Conservation (phyloP, 2,113 vertebrate species). For the Cervus canadensis region DNA sequence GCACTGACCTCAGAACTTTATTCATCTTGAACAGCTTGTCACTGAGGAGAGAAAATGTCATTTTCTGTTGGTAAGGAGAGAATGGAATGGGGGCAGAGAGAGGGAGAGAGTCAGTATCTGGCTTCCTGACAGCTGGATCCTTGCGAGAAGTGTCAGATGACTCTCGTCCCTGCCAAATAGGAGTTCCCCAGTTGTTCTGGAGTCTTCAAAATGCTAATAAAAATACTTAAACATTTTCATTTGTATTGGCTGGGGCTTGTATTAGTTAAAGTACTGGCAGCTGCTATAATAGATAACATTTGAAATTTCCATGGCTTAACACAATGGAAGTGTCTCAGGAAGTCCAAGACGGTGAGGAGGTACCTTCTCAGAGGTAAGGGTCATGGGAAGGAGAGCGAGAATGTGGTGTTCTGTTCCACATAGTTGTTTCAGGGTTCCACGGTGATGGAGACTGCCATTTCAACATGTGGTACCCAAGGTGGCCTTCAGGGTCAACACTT, state of each 20-base stretch:
- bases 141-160: background rate
- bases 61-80: background rate
- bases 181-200: conserved; percentile 44
- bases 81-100: background rate
- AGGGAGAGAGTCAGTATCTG: background rate
- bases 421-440: background rate
- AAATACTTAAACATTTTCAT: conserved; percentile 38
- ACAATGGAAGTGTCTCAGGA: background rate
- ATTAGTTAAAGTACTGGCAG: conserved; percentile 9
- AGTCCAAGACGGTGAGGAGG: background rate
- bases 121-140: conserved; percentile 32
- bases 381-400: background rate
- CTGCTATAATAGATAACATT: conserved; percentile 23
- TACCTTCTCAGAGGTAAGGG: background rate
- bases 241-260: conserved; percentile 30
- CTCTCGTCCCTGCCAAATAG: conserved; percentile 4
- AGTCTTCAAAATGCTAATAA: conserved; percentile 43
- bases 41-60: background rate
- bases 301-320: background rate
- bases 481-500: background rate
- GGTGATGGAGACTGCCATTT: background rate
- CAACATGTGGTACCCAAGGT: background rate
- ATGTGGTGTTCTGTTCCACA: background rate
- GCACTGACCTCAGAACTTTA: conserved; percentile 11
- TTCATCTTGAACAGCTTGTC: background rate